Conservation (phyloP, 2,113 vertebrate species). For the Panthera uncia region DNA sequence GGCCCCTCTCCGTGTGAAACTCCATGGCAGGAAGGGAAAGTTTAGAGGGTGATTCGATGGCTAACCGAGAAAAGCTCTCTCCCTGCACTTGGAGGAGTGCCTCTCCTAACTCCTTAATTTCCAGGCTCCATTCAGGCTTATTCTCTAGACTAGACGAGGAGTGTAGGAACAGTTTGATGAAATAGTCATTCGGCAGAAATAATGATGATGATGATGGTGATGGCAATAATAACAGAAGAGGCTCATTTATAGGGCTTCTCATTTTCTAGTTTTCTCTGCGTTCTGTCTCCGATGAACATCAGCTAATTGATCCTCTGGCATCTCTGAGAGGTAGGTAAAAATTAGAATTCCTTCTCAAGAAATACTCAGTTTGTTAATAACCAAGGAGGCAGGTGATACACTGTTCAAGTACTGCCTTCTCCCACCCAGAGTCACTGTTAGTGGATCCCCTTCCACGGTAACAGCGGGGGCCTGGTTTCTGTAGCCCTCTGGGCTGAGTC, state of each 20-base stretch:
- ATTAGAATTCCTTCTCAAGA: slow-evolving; percentile 56
- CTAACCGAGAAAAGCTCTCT: not conserved
- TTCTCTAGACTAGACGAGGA: not conserved
- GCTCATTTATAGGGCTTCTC: slow-evolving; percentile 53
- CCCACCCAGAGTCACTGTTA: not conserved
- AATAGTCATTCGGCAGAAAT: slow-evolving; percentile 53
- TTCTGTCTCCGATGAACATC: slow-evolving; percentile 53
- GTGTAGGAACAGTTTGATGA: slow-evolving; percentile 28
- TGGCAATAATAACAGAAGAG: slow-evolving; percentile 28
- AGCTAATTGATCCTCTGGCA: slow-evolving; percentile 52
- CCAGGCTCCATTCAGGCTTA: not conserved
- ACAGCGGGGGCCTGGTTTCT: not conserved
- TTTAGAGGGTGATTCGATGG: not conserved
- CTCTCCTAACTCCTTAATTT: slow-evolving; percentile 31
- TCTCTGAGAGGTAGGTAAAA: slow-evolving; percentile 66
- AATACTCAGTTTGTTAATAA: slow-evolving; percentile 37
- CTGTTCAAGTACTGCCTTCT: not conserved
- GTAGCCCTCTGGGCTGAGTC: not conserved
- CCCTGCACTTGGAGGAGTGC: not conserved
- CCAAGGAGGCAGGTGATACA: not conserved
- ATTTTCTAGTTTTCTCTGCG: slow-evolving; percentile 57
- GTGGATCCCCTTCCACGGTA: not conserved
- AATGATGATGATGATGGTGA: slow-evolving; percentile 48
- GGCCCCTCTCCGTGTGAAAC: not conserved
- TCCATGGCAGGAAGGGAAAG: not conserved